Evolutionary conservation across 2,113 vertebrate genomes (phyloP).

Genomic region (Nyctereutes procyonoides): DNA sequence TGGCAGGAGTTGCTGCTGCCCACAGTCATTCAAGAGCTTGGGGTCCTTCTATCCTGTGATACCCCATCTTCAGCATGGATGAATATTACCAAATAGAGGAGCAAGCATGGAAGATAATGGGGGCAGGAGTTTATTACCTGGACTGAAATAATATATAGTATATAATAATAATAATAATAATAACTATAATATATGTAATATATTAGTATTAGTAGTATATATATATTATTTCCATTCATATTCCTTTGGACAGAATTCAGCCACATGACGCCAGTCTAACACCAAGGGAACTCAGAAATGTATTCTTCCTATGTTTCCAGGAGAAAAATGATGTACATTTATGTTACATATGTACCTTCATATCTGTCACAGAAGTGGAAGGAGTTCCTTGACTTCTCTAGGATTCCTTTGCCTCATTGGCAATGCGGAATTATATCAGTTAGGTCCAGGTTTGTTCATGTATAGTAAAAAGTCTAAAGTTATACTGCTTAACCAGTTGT

Average conservation of each 20-base stretch:
- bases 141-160: neutral
- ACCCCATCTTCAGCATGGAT: neutral
- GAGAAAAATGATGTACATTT: neutral
- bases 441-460: neutral
- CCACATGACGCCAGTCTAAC: neutral
- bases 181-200: too few species aligned
- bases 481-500: neutral
- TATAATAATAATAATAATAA: too few species aligned
- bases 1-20: neutral
- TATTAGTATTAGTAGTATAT: too few species aligned
- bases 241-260: neutral
- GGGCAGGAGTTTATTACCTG: neutral
- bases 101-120: neutral
- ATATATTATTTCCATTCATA: neutral
- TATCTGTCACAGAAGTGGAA: slow-evolving; percentile 3
- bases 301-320: neutral
- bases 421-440: slow-evolving; percentile 11
- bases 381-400: neutral
- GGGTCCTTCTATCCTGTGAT: neutral
- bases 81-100: neutral
- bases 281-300: neutral
- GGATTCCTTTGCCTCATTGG: neutral
- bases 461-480: neutral
- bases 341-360: neutral
- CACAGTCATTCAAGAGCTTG: neutral